Evolutionary conservation across 2,888 invertebrate species (phyloP).

Genomic region (Leptogaster cylindrica): DNA sequence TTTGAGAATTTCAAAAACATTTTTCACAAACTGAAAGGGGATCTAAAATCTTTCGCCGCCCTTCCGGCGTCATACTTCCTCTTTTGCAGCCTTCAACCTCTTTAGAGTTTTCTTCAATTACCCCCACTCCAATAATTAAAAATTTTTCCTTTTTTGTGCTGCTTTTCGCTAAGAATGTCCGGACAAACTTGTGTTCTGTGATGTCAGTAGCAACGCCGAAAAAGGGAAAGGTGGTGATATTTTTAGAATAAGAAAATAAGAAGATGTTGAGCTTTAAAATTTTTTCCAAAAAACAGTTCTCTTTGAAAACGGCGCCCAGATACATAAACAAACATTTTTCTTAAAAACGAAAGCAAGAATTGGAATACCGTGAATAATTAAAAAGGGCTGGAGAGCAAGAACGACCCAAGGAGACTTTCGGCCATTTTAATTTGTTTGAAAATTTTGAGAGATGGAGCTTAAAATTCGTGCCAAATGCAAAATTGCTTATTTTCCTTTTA

Average conservation of each 20-base stretch:
- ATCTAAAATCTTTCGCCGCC: background rate
- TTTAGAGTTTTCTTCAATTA: slow-evolving; percentile 33
- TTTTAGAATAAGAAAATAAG: background rate
- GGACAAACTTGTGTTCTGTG: slow-evolving; percentile 25
- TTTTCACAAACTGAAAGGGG: slow-evolving; percentile 37
- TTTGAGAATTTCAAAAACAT: slow-evolving; percentile 30
- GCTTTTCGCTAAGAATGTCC: slow-evolving; percentile 25
- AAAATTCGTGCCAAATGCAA: background rate
- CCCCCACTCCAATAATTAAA: slow-evolving; percentile 25
- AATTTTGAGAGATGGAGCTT: background rate
- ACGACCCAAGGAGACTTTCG: background rate
- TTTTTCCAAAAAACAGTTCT: background rate
- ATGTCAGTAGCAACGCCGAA: slow-evolving; percentile 30
- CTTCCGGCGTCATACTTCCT: background rate
- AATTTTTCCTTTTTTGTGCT: slow-evolving; percentile 24
- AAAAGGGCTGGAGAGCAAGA: slow-evolving; percentile 14
- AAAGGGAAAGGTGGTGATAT: slow-evolving; percentile 25
- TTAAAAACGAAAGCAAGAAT: slow-evolving; percentile 11
- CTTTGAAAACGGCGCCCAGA: slow-evolving; percentile 1
- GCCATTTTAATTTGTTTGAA: slow-evolving; percentile 31
- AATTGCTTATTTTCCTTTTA: background rate
- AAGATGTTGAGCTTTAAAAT: slow-evolving; percentile 15
- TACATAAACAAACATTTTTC: slow-evolving; percentile 22
- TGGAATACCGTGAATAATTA: slow-evolving; percentile 33
- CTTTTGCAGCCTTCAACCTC: background rate